phyloP scores from a whole-genome alignment of 1,140 invertebrate genomes.

The Ceratosolen fusciceps region DNA sequence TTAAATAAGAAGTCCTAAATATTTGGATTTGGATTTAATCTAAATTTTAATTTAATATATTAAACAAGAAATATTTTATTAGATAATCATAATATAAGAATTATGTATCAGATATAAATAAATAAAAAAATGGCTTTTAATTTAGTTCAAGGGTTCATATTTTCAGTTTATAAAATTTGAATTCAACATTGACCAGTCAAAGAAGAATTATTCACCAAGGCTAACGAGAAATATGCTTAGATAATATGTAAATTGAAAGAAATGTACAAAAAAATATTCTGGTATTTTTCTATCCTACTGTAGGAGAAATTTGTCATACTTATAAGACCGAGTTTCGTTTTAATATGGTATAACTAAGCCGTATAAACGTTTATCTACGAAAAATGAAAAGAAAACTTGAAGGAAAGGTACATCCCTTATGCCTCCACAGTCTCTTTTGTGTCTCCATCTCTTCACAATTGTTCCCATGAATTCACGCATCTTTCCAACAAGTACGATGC shows the following conservation, averaged over 20 bases:
- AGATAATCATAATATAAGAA: no score
- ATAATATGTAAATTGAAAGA: neutral
- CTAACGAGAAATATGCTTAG: neutral
- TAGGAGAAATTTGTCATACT: neutral
- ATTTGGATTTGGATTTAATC: no score
- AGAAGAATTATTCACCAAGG: no score
- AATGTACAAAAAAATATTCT: neutral
- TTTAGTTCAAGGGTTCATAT: no score
- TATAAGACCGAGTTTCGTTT: slow-evolving; percentile 28
- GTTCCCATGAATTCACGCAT: slow-evolving; percentile 3
- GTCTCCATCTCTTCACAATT: slow-evolving; percentile 16
- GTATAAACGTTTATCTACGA: neutral
- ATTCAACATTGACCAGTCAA: no score
- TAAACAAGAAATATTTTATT: no score
- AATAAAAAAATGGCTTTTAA: no score
- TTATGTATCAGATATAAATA: no score
- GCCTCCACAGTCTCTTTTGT: neutral
- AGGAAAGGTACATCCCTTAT: neutral
- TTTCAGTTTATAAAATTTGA: no score
- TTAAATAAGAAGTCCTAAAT: no score
- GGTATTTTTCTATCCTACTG: neutral
- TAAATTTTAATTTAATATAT: no score
- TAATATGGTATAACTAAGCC: neutral
- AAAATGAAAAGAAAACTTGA: neutral
- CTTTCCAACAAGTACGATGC: neutral